Percentiles rank a stretch among this genome's conserved stretches.
These are phyloP conservation scores for Apostichopus californicus DNA, from an alignment of 35 echinoderm and acorn worm genomes.

Conservation along the genomic window DNA sequence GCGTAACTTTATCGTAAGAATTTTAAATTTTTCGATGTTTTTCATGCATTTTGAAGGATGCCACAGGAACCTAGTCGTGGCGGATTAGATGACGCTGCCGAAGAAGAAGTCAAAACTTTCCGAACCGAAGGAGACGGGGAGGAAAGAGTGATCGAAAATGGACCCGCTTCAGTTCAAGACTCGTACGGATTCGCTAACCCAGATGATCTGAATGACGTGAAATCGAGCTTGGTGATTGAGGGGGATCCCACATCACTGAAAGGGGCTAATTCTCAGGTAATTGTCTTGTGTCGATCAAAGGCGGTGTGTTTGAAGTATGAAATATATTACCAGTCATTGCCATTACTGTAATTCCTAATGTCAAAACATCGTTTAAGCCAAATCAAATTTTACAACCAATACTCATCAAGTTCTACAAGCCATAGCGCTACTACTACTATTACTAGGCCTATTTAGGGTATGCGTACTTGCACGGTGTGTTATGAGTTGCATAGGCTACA, in stretches of 20 bases:
- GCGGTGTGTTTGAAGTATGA: neutral
- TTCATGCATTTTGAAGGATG: constrained; percentile 57
- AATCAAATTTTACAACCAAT: constrained; percentile 7
- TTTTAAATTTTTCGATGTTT: constrained; percentile 57
- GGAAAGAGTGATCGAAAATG: constrained; percentile 62
- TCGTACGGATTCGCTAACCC: constrained; percentile 55
- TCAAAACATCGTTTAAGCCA: neutral
- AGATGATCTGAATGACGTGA: constrained; percentile 62
- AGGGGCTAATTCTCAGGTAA: constrained; percentile 62
- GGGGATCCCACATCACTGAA: constrained; percentile 54
- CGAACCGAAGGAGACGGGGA: constrained; percentile 58
- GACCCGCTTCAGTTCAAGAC: constrained; percentile 50
- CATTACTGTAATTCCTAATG: constrained; percentile 23
- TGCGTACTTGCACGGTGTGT: neutral
- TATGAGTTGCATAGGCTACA: neutral
- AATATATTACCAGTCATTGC: neutral
- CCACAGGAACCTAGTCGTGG: constrained; percentile 66
- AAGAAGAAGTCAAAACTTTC: constrained; percentile 62
- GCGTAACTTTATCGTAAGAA: constrained; percentile 52
- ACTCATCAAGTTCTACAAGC: neutral
- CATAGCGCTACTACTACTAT: neutral
- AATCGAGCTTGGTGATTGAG: constrained; percentile 63
- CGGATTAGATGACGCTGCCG: constrained; percentile 57
- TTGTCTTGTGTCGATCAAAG: constrained; percentile 18
- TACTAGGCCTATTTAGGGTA: neutral